Percentiles rank a stretch among this genome's conserved stretches.
Conservation (phyloP, 1,140 invertebrate genomes). For the Nomia melanderi region DNA sequence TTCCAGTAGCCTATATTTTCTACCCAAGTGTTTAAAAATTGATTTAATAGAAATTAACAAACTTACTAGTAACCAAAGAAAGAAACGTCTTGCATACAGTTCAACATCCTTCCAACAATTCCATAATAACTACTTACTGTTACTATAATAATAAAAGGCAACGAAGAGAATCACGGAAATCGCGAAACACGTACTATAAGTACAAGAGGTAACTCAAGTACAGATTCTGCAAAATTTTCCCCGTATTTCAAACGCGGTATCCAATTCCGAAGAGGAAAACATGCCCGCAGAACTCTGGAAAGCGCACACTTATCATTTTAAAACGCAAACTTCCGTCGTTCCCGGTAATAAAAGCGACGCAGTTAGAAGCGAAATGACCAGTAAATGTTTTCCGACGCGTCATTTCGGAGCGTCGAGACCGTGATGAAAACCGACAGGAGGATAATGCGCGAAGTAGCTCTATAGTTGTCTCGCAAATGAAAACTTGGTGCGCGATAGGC, state of each 20-base stretch:
- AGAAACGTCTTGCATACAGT: no score
- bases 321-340: slow-evolving; percentile 2
- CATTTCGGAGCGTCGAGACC: background rate
- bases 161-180: no score
- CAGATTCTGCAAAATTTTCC: background rate
- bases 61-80: no score
- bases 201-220: no score
- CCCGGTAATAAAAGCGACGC: background rate
- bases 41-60: no score
- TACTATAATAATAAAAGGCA: no score
- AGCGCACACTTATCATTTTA: background rate
- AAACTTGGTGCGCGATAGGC: slow-evolving; percentile 7
- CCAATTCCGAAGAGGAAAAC: background rate
- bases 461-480: background rate
- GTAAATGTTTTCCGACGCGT: background rate
- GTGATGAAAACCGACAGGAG: background rate
- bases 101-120: no score
- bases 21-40: no score
- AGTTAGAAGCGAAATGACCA: background rate
- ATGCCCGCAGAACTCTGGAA: background rate
- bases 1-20: no score
- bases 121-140: no score
- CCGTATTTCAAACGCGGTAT: background rate
- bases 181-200: no score
- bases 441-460: background rate